Percentiles rank a stretch among this genome's conserved stretches.
These are phyloP conservation scores for Bombus impatiens DNA, from an alignment of 1,140 invertebrate species.

Conservation along the genomic window DNA sequence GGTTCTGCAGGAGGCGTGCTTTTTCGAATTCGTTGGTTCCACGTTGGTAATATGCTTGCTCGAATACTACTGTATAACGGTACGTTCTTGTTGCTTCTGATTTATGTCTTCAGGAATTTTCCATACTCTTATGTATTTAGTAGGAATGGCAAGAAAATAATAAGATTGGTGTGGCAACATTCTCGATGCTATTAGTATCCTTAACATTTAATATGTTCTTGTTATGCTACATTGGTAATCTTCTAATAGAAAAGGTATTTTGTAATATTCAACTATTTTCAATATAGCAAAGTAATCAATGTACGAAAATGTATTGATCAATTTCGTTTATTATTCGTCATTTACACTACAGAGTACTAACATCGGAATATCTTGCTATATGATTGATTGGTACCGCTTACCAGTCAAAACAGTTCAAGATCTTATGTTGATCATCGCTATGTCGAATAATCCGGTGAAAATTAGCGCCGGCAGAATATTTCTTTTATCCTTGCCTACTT, in stretches of 20 bases:
- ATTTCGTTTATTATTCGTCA: not conserved
- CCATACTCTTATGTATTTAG: not conserved
- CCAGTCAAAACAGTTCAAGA: slow-evolving; percentile 37
- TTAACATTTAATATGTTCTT: slow-evolving; percentile 71
- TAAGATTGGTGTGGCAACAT: slow-evolving; percentile 48
- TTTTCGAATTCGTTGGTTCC: slow-evolving; percentile 68
- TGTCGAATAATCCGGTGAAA: slow-evolving; percentile 46
- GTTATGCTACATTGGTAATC: slow-evolving; percentile 69
- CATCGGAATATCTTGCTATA: slow-evolving; percentile 60
- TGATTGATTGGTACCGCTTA: slow-evolving; percentile 67
- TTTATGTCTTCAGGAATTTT: not conserved
- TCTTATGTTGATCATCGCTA: slow-evolving; percentile 60
- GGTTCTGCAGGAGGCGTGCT: slow-evolving; percentile 64
- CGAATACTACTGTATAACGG: slow-evolving; percentile 71
- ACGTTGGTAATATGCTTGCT: slow-evolving; percentile 68
- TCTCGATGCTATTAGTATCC: slow-evolving; percentile 61
- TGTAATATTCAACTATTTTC: no score
- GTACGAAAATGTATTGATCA: not conserved
- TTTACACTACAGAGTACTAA: slow-evolving; percentile 49
- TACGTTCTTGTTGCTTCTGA: slow-evolving; percentile 6
- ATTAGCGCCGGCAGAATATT: slow-evolving; percentile 63
- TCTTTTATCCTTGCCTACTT: slow-evolving; percentile 60
- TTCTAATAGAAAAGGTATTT: slow-evolving; percentile 65
- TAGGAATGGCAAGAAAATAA: slow-evolving; percentile 68
- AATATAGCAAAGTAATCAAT: not conserved